A percentile compares a stretch with the other conserved stretches of the same genome.
Conservation (phyloP, 2,113 vertebrate genomes). For the Dicaeum eximium region DNA sequence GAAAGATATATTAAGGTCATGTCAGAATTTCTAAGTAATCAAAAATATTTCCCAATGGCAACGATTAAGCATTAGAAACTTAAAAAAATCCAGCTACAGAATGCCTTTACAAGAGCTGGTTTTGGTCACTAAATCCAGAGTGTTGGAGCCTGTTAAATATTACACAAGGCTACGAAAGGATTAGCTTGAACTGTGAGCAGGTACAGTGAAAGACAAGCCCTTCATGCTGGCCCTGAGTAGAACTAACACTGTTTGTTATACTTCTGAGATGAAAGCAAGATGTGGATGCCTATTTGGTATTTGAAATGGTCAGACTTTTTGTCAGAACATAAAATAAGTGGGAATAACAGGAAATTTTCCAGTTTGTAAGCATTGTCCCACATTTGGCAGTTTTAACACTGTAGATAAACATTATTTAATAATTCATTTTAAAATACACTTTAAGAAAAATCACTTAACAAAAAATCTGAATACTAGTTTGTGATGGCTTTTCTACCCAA, state of each 20-base stretch:
- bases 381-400: background rate
- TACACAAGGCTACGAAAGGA: background rate
- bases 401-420: background rate
- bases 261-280: background rate
- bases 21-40: constrained; percentile 7
- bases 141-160: background rate
- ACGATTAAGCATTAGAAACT: background rate
- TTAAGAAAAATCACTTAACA: background rate
- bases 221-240: background rate
- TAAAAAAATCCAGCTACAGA: background rate
- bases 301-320: background rate
- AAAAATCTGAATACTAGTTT: background rate
- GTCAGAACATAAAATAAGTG: background rate
- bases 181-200: background rate
- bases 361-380: background rate
- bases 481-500: background rate
- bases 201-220: background rate
- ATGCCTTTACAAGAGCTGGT: background rate
- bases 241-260: background rate
- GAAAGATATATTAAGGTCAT: background rate
- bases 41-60: constrained; percentile 20
- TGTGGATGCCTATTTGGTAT: background rate
- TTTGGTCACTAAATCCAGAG: background rate
- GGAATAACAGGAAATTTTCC: background rate
- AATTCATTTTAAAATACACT: background rate